Evolutionary conservation across 2,888 invertebrate species (phyloP).

Genomic region (Lepidonotus clava): DNA sequence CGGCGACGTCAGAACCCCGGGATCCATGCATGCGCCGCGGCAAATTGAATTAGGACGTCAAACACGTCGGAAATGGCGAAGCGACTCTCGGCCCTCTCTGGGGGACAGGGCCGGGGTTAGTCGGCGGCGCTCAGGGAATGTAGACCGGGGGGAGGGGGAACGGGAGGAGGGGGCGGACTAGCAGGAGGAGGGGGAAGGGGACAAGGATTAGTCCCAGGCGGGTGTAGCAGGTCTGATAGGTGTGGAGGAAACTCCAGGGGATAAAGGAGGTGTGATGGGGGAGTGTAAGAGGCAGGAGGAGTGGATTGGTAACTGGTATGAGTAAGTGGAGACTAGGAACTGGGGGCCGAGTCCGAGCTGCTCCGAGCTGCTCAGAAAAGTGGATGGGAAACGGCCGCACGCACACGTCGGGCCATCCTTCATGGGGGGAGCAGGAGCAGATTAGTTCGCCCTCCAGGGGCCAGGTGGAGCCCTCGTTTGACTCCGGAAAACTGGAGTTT

Average conservation of each 20-base stretch:
- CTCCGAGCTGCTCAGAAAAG: no score
- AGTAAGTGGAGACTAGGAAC: no score
- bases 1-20: not conserved
- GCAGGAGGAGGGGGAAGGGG: not conserved
- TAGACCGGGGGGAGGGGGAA: not conserved
- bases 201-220: not conserved
- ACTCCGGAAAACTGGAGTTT: no score
- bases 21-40: not conserved
- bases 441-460: no score
- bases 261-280: not conserved
- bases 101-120: not conserved
- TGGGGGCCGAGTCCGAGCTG: no score
- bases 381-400: no score
- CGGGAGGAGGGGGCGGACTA: not conserved
- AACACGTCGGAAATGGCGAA: no score
- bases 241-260: not conserved
- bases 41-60: conserved; percentile 1
- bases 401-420: no score
- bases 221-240: not conserved
- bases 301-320: not conserved
- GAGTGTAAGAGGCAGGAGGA: not conserved
- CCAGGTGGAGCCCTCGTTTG: no score
- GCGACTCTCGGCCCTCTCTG: no score
- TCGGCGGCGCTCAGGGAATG: not conserved
- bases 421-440: no score